Base-by-base conservation (phyloP, 2,113 vertebrate genomes). In the Ameiurus melas region DNA sequence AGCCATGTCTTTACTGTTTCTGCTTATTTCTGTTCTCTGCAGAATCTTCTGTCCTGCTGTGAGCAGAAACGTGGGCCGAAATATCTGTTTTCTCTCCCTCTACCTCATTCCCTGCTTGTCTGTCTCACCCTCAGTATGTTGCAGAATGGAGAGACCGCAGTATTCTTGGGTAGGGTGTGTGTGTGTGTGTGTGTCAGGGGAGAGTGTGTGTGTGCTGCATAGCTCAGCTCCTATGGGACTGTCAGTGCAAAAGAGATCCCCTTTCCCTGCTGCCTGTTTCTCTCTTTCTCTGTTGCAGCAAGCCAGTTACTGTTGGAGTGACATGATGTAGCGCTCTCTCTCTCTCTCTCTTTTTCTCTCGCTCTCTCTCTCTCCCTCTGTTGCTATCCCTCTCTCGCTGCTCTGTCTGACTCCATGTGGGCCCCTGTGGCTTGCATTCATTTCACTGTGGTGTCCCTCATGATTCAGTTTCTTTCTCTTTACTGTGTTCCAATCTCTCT, bases 1-100 rank as follows among this genome's bases (percentile, higher is more conserved):
- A 64, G 85, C 30, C 47, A 19, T 73, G 53, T 77, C 36, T 89
- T 81, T 60, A 68, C 84, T n/a, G 20, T 83, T 19, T 71, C n/a
- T n/a, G 36, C 25, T 57, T 62, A 43, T 90, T 89, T 92, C 43
- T 90, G 92, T 91, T 92, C 92, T 93, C 91, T 88, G 87, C 86
- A 66, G 89, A 92, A 90, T 90, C 91, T 85, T 14, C 77, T 82
- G 86, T 90, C 82, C 82, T 68, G 73, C 87, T 88, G 83, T 79
- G 87, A 85, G 70, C 43, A 68, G 82, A 78, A 77, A 85, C 90
- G 81, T 88, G 51, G 85, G 90, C 87, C 77, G 62, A 91, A 58
- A 75, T 90, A 60, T 90, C 53, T 89, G 79, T 90, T 87, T 58
- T 83, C n/a, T 87, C 64, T 60, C 53, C 62, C 62, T 70, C 19